A percentile compares a stretch with the other conserved stretches of the same genome.
These are phyloP conservation scores for Amazona vittata DNA, from an alignment of 2,113 vertebrate genomes.

Conservation along the genomic window DNA sequence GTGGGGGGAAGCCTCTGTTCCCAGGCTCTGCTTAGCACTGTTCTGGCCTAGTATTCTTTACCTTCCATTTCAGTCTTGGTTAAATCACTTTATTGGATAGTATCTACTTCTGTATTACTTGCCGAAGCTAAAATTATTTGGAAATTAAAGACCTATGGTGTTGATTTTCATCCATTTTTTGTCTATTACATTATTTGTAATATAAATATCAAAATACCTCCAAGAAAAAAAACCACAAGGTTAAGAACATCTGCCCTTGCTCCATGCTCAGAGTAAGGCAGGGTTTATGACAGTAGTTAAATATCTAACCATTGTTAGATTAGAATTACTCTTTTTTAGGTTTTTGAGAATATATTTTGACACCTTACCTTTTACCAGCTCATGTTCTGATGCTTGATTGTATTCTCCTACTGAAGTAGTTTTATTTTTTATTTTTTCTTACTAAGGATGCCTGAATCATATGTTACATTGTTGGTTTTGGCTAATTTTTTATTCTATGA, in stretches of 20 bases:
- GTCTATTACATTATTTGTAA: not conserved
- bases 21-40: no score
- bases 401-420: not conserved
- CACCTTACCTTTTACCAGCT: not conserved
- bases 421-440: not conserved
- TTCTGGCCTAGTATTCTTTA: not conserved
- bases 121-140: not conserved
- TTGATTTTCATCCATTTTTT: not conserved
- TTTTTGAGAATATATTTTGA: not conserved
- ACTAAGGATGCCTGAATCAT: not conserved
- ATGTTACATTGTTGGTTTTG: not conserved
- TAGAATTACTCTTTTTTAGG: not conserved
- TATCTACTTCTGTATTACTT: not conserved
- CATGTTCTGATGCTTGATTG: not conserved
- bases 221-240: not conserved
- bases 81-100: not conserved
- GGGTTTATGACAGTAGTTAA: not conserved
- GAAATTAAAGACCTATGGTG: not conserved
- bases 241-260: not conserved
- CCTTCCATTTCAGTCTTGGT: not conserved
- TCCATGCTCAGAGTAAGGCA: not conserved
- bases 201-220: not conserved
- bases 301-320: not conserved
- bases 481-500: not conserved
- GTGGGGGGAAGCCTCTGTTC: no score